Conservation (phyloP, 2,888 invertebrate species). For the Torymus tubicola region DNA sequence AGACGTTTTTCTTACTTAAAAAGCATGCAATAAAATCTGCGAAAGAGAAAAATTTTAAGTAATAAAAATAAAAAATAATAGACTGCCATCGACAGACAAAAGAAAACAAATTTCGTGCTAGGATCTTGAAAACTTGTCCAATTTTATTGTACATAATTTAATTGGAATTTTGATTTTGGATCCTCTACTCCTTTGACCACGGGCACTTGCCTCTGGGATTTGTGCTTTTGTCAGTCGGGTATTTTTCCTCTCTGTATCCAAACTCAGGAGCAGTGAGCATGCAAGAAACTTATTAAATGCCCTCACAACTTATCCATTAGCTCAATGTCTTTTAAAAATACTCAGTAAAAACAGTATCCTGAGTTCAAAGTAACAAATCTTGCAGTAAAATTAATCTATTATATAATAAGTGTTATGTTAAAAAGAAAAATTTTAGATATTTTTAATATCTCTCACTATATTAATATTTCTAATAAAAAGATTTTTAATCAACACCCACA, state of each 20-base stretch:
- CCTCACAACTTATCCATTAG: conserved; percentile 55
- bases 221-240: conserved; percentile 59
- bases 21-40: conserved; percentile 44
- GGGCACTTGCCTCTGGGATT: conserved; percentile 59
- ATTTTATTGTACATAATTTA: conserved; percentile 41
- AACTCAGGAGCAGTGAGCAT: conserved; percentile 67
- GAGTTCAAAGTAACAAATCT: too few species aligned
- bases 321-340: conserved; percentile 9
- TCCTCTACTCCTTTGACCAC: conserved; percentile 55
- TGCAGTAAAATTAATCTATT: too few species aligned
- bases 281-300: conserved; percentile 65
- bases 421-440: too few species aligned
- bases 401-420: too few species aligned
- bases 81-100: conserved; percentile 41
- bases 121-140: conserved; percentile 33
- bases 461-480: conserved; percentile 13
- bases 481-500: conserved; percentile 26
- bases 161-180: conserved; percentile 50
- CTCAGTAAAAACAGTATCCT: too few species aligned
- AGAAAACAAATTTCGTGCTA: conserved; percentile 53
- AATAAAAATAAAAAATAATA: conserved; percentile 51
- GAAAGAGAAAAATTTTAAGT: conserved; percentile 43
- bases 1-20: conserved; percentile 14
- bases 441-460: too few species aligned
- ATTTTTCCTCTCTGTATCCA: conserved; percentile 73